Conservation (phyloP, 2,797 vertebrate genomes). For the Heteromormyrus szaboi region DNA sequence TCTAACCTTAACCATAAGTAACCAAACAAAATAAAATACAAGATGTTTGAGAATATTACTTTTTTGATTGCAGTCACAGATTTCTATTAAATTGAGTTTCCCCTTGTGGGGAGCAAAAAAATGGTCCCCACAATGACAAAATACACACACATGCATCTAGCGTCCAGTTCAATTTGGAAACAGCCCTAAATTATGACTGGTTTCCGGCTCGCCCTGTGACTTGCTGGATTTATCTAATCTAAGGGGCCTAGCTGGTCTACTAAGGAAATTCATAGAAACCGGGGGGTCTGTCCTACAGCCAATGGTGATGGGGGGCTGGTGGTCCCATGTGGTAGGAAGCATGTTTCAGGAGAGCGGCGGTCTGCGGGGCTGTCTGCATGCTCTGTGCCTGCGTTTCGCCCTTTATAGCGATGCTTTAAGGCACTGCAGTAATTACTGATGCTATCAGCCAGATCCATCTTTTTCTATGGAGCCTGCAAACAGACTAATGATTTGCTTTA, state of each 20-base stretch:
- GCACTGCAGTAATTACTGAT: not conserved
- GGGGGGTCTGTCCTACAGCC: no score
- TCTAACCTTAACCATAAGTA: not conserved
- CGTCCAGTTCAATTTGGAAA: slow-evolving; percentile 4
- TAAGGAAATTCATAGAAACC: not conserved
- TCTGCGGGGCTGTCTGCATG: not conserved
- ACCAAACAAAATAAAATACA: not conserved
- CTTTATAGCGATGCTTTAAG: not conserved
- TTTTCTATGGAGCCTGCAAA: not conserved
- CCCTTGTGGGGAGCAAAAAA: not conserved
- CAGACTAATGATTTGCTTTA: not conserved
- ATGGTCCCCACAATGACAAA: not conserved
- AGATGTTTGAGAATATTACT: not conserved
- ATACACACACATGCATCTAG: not conserved
- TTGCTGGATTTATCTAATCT: slow-evolving; percentile 55
- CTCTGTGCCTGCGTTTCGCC: not conserved
- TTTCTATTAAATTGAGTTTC: not conserved
- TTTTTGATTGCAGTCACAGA: not conserved
- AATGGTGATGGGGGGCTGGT: not conserved
- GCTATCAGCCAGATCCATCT: not conserved
- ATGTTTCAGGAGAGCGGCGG: not conserved
- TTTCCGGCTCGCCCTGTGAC: slow-evolving; percentile 35
- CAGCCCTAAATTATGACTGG: slow-evolving; percentile 31
- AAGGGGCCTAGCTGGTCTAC: slow-evolving; percentile 34
- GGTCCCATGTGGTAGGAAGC: not conserved